phyloP scores from a whole-genome alignment of 2,113 vertebrate genomes.

The Colossoma macropomum region DNA sequence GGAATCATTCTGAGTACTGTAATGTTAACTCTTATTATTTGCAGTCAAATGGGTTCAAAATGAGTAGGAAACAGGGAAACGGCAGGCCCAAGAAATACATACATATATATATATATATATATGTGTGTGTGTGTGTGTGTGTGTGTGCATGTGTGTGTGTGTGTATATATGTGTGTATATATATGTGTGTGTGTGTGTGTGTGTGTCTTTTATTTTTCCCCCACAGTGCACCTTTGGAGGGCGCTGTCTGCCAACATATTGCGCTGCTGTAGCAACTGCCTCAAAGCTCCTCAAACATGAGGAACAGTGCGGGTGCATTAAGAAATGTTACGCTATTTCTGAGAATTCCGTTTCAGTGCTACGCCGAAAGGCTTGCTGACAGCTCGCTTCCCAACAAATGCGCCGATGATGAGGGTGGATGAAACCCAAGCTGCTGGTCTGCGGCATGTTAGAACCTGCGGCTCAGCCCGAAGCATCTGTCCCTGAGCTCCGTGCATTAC shows the following conservation, averaged over 20 bases:
- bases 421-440: background rate
- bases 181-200: too few species aligned
- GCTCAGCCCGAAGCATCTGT: background rate
- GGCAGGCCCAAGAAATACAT: background rate
- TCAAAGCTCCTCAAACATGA: background rate
- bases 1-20: background rate
- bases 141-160: too few species aligned
- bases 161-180: too few species aligned
- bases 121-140: too few species aligned
- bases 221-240: conserved; percentile 35
- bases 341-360: background rate
- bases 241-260: conserved; percentile 50
- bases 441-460: background rate
- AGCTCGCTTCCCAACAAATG: background rate
- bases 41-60: conserved; percentile 18
- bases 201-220: background rate
- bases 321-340: background rate
- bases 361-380: background rate
- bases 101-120: too few species aligned
- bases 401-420: background rate
- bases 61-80: background rate
- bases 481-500: background rate
- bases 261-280: background rate
- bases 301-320: background rate
- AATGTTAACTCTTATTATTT: conserved; percentile 15